Conservation (phyloP, 2,113 vertebrate genomes). For the Cyphomyrus discorhynchus region DNA sequence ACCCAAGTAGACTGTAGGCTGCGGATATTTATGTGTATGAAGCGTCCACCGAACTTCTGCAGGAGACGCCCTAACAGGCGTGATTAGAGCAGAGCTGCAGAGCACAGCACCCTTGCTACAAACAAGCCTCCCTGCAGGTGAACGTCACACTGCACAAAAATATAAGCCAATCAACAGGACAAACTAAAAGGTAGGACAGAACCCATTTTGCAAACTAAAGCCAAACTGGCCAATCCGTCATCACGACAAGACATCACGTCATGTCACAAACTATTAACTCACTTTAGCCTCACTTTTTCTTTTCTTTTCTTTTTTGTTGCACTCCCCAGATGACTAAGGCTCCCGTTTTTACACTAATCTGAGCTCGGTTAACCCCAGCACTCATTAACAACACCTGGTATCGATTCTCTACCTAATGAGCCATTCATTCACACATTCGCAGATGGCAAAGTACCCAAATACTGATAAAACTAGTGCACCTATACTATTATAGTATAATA, state of each 20-base stretch:
- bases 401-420: not conserved
- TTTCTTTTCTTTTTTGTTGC: not conserved
- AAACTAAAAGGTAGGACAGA: not conserved
- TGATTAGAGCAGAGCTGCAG: not conserved
- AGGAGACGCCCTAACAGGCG: not conserved
- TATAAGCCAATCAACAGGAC: not conserved
- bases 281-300: not conserved
- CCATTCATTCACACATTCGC: not conserved
- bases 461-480: constrained; percentile 1
- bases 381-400: constrained; percentile 9
- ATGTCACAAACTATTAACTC: not conserved
- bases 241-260: not conserved
- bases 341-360: not conserved
- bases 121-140: not conserved
- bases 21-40: not conserved
- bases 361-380: not conserved
- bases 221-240: not conserved
- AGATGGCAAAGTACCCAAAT: constrained; percentile 3
- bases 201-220: not conserved
- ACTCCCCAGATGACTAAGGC: not conserved
- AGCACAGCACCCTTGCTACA: not conserved
- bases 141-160: not conserved
- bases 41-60: not conserved
- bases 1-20: not conserved
- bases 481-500: not conserved